A percentile compares a stretch with the other conserved stretches of the same genome.
phyloP scores from a whole-genome alignment of 1,140 invertebrate genomes.

The Harlomillsia oculata region DNA sequence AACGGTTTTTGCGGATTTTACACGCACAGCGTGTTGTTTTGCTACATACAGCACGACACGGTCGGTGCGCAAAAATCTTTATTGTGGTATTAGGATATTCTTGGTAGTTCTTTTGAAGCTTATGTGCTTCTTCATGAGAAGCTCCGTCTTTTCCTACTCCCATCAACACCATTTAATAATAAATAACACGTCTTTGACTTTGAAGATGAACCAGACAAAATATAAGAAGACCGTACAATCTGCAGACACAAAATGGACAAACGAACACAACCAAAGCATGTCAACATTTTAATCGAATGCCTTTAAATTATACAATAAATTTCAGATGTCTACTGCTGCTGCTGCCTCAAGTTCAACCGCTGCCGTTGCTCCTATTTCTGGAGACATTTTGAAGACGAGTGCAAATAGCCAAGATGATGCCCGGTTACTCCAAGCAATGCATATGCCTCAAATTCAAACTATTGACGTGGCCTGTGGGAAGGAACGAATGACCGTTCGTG shows the following conservation, averaged over 20 bases:
- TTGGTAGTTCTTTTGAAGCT: no score
- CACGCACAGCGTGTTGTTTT: no score
- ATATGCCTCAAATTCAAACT: conserved; percentile 45
- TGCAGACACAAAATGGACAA: not conserved
- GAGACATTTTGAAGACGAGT: conserved; percentile 3
- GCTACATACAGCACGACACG: no score
- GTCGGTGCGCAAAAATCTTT: no score
- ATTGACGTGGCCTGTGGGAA: conserved; percentile 67
- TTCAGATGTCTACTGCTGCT: conserved; percentile 11
- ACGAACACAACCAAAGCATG: not conserved
- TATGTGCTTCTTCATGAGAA: no score
- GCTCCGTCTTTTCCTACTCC: no score
- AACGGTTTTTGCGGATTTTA: no score
- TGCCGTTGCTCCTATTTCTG: not conserved
- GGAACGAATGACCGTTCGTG: conserved; percentile 69
- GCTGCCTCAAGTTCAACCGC: conserved; percentile 1
- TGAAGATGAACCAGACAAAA: not conserved
- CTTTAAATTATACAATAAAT: not conserved
- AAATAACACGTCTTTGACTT: not conserved
- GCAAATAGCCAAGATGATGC: conserved; percentile 12
- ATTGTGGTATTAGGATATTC: no score
- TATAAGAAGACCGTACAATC: not conserved
- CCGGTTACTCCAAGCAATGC: conserved; percentile 11
- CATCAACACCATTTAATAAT: no score
- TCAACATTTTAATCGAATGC: not conserved